phyloP scores from a whole-genome alignment of 2,888 invertebrate genomes.

The Ochropleura leucogaster region DNA sequence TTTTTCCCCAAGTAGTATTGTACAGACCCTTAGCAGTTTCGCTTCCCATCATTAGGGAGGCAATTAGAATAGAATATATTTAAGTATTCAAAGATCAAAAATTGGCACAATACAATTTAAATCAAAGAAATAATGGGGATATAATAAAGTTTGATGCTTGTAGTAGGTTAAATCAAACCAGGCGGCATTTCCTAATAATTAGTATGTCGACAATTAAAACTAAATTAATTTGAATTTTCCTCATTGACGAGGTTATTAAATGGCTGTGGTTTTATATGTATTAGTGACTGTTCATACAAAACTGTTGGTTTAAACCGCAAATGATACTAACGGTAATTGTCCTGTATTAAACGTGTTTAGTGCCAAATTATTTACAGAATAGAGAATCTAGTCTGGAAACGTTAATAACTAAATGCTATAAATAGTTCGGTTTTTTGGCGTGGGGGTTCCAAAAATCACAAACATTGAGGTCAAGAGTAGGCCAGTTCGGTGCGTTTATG shows the following conservation, averaged over 20 bases:
- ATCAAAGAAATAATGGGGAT: no score
- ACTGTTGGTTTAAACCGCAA: slow-evolving; percentile 10
- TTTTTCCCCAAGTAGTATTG: no score
- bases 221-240: neutral
- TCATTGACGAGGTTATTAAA: neutral
- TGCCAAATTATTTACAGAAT: neutral
- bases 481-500: no score
- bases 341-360: neutral
- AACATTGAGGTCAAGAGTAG: no score
- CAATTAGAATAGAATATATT: no score
- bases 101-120: no score
- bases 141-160: no score
- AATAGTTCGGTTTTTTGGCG: neutral
- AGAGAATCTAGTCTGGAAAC: neutral
- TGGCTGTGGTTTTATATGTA: neutral
- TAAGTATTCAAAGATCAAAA: no score
- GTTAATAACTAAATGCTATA: neutral
- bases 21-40: neutral
- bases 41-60: neutral
- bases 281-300: neutral
- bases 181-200: neutral
- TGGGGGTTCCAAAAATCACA: neutral
- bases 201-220: neutral
- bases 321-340: neutral
- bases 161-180: no score